A percentile compares a stretch with the other conserved stretches of the same genome.
Evolutionary conservation across 2,113 vertebrate species (phyloP).

Genomic region (Anseranas semipalmata): DNA sequence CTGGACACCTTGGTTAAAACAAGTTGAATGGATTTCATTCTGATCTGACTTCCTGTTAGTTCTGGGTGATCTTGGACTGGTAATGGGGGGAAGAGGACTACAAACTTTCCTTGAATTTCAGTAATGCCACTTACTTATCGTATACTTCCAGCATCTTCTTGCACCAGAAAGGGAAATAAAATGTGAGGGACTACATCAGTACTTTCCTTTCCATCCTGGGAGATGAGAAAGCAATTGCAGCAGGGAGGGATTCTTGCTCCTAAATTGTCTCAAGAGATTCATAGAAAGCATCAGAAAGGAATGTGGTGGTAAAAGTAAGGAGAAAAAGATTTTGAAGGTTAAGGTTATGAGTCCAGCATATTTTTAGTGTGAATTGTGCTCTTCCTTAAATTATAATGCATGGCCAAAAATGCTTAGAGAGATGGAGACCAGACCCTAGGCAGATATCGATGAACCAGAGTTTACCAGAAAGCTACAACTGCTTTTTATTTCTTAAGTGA

Average conservation of each 20-base stretch:
- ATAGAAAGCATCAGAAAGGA: background rate
- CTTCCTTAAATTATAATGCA: background rate
- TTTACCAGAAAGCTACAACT: background rate
- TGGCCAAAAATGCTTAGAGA: background rate
- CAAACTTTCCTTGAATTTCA: background rate
- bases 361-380: background rate
- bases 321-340: background rate
- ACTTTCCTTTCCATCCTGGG: background rate
- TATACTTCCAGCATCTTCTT: background rate
- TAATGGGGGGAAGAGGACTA: background rate
- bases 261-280: background rate
- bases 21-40: background rate
- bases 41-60: background rate
- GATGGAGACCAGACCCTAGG: background rate
- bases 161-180: background rate
- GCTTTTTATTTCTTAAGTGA: background rate
- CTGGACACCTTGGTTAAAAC: background rate
- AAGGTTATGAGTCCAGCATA: background rate
- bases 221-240: background rate
- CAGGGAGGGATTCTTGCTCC: background rate
- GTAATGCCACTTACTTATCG: background rate
- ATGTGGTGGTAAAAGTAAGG: no score
- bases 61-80: background rate
- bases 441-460: background rate
- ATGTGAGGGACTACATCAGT: no score